A percentile compares a stretch with the other conserved stretches of the same genome.
These are phyloP conservation scores for Psittacara wagleri DNA, from an alignment of 2,113 vertebrate species.

Conservation along the genomic window DNA sequence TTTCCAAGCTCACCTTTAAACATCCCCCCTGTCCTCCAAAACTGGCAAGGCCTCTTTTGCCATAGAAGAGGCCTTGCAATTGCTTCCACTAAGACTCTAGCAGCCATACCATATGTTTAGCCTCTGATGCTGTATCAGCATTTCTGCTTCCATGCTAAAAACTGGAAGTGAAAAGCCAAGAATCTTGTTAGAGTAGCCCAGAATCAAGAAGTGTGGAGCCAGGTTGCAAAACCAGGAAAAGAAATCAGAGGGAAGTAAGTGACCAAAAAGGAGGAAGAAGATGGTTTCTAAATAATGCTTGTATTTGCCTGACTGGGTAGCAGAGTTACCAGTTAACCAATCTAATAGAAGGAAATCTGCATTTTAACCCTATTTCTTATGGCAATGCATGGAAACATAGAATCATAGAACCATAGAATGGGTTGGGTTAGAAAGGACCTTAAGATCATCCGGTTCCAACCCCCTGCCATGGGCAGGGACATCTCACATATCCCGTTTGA, in stretches of 20 bases:
- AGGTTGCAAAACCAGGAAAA: slow-evolving; percentile 22
- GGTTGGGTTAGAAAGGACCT: not conserved
- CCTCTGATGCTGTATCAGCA: not conserved
- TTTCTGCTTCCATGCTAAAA: not conserved
- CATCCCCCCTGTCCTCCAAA: not conserved
- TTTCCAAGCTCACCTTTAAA: not conserved
- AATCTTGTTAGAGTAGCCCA: not conserved
- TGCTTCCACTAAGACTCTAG: not conserved
- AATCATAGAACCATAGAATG: not conserved
- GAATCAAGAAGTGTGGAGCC: not conserved
- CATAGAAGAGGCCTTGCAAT: not conserved
- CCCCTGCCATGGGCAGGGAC: not conserved
- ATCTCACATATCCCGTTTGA: not conserved
- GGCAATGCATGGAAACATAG: not conserved
- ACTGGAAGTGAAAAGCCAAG: slow-evolving; percentile 42
- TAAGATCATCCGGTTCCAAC: not conserved
- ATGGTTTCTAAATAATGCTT: slow-evolving; percentile 2
- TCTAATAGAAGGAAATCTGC: not conserved
- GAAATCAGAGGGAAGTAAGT: slow-evolving; percentile 22
- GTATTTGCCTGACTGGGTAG: not conserved
- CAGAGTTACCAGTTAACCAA: not conserved
- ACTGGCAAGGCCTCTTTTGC: not conserved
- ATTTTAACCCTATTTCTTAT: not conserved
- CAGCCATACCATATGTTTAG: not conserved
- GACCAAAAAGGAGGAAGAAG: slow-evolving; percentile 39